Evolutionary conservation across 2,888 invertebrate species (phyloP).

Genomic region (Tenthredo livida): DNA sequence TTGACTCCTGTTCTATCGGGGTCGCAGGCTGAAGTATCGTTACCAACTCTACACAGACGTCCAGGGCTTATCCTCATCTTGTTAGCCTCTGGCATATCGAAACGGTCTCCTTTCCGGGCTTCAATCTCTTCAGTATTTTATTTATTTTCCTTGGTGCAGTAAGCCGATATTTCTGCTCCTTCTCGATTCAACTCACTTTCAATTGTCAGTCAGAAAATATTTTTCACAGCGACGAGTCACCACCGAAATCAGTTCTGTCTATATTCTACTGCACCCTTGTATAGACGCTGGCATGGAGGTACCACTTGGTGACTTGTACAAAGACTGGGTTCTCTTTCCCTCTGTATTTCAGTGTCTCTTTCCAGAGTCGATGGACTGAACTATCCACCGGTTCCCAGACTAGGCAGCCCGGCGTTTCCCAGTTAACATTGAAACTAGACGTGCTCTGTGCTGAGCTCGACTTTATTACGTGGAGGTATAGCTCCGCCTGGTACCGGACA

Average conservation of each 20-base stretch:
- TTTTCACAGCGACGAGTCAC: background rate
- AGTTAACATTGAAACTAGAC: constrained; percentile 34
- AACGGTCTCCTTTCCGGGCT: background rate
- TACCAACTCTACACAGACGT: constrained; percentile 14
- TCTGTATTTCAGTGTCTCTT: constrained; percentile 3
- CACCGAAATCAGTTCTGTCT: background rate
- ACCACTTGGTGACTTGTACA: constrained; percentile 49
- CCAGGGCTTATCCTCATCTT: background rate
- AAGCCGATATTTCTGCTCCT: background rate
- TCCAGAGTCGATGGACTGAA: background rate
- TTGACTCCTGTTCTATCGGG: constrained; percentile 36
- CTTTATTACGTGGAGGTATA: constrained; percentile 30
- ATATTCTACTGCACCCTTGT: background rate
- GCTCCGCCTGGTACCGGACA: constrained; percentile 50
- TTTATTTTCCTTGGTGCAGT: background rate
- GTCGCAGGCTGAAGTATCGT: constrained; percentile 11
- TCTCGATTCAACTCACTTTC: background rate
- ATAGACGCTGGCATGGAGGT: background rate
- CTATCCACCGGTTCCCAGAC: constrained; percentile 6
- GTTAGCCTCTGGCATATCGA: background rate
- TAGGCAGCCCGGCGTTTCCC: background rate
- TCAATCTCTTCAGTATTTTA: background rate
- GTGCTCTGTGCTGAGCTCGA: constrained; percentile 27
- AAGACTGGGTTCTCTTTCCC: constrained; percentile 6
- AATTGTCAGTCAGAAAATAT: background rate